phyloP scores from a whole-genome alignment of 1,140 invertebrate species.

The Fopius arisanus region DNA sequence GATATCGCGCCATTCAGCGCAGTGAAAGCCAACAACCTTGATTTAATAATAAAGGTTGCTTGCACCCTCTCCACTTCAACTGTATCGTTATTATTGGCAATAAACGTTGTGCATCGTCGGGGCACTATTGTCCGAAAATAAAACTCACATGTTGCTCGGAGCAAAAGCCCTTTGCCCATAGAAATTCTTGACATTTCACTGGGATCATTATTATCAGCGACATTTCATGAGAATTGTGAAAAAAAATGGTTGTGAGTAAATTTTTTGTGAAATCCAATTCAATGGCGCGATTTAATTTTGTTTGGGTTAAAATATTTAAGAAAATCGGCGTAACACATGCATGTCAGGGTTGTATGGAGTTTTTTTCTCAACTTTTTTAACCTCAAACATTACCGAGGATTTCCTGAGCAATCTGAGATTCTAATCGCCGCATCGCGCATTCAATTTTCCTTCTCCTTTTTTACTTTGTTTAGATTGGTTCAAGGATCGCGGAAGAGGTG shows the following conservation, averaged over 20 bases:
- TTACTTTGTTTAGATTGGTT: neutral
- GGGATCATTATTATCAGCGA: too few relatives aligned
- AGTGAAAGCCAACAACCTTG: conserved; percentile 56
- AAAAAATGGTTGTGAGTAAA: too few relatives aligned
- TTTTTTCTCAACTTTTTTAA: neutral
- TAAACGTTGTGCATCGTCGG: neutral
- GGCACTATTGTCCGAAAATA: neutral
- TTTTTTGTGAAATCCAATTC: too few relatives aligned
- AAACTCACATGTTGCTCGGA: neutral
- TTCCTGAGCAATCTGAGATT: neutral
- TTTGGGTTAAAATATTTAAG: neutral
- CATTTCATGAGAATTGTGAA: too few relatives aligned
- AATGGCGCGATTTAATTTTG: too few relatives aligned
- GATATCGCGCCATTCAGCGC: conserved; percentile 23
- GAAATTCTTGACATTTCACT: too few relatives aligned
- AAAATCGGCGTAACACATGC: conserved; percentile 15
- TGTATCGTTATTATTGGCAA: conserved; percentile 33
- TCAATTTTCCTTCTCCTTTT: neutral
- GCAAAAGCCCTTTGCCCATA: neutral
- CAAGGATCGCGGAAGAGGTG: conserved; percentile 2
- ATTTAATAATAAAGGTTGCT: conserved; percentile 55
- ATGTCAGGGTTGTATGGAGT: conserved; percentile 28
- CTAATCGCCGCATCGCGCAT: neutral
- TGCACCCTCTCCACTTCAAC: conserved; percentile 11
- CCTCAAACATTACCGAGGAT: neutral